phyloP scores from a whole-genome alignment of 2,113 vertebrate species.

The Leuciscus idus region DNA sequence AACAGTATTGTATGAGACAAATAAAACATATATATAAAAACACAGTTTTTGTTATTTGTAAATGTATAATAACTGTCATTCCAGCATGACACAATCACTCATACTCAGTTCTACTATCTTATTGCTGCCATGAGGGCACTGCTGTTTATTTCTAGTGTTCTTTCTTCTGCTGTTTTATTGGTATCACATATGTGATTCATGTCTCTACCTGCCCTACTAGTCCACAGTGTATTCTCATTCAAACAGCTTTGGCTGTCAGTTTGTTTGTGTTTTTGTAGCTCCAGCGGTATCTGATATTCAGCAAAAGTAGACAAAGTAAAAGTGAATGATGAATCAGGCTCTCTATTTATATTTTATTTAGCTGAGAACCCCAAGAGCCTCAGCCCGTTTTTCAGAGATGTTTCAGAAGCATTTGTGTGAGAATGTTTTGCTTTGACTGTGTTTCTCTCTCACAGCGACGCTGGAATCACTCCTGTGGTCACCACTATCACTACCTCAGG shows the following conservation, averaged over 20 bases:
- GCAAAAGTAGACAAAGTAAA: conserved; percentile 25
- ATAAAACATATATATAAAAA: not conserved
- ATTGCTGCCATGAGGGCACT: not conserved
- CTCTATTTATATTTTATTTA: conserved; percentile 23
- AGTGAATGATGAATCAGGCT: conserved; percentile 29
- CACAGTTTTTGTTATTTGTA: not conserved
- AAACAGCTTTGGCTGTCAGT: not conserved
- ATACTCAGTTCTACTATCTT: not conserved
- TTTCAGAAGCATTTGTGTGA: conserved; percentile 9
- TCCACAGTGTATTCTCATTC: not conserved
- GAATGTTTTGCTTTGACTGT: conserved; percentile 42
- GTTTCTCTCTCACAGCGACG: conserved; percentile 81
- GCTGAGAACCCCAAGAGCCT: conserved; percentile 9
- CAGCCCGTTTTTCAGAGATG: not conserved
- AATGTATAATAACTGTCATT: not conserved
- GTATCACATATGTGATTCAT: not conserved
- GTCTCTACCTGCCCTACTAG: not conserved
- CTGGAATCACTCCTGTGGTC: conserved; percentile 88
- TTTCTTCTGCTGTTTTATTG: conserved; percentile 12
- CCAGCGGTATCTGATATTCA: not conserved
- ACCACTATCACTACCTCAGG: conserved; percentile 90
- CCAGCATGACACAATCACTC: not conserved
- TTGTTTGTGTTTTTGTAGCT: conserved; percentile 2
- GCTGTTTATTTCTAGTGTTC: not conserved
- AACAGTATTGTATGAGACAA: not conserved